Conservation (phyloP, 2,888 invertebrate genomes). For the Dendrolimus pini region DNA sequence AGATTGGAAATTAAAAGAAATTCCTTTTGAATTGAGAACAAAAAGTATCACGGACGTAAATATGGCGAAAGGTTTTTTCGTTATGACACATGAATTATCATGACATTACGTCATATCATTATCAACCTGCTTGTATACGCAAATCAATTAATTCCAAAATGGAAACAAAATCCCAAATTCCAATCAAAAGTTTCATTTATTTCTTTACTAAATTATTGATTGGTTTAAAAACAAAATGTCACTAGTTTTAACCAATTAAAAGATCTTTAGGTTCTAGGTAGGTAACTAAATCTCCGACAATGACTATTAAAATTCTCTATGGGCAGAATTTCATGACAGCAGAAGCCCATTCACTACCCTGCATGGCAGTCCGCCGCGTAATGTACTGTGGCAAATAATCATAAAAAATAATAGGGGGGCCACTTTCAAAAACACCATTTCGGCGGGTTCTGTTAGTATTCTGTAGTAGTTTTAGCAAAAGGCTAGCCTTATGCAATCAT, state of each 20-base stretch:
- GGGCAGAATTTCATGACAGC: too few relatives aligned
- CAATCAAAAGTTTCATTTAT: background rate
- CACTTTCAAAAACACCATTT: too few relatives aligned
- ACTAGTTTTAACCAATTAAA: background rate
- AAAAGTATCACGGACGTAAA: conserved; percentile 14
- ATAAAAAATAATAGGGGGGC: too few relatives aligned
- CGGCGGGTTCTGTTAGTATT: too few relatives aligned
- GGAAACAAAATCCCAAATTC: background rate
- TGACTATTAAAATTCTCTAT: too few relatives aligned
- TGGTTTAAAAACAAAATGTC: background rate
- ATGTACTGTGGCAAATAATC: too few relatives aligned
- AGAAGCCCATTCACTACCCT: too few relatives aligned
- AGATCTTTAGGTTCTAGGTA: too few relatives aligned
- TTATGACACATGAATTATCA: conserved; percentile 26
- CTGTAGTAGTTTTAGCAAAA: too few relatives aligned
- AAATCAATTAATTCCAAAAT: background rate
- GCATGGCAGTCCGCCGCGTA: too few relatives aligned
- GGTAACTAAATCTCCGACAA: too few relatives aligned
- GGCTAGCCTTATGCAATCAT: too few relatives aligned
- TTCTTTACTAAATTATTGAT: background rate
- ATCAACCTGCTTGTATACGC: background rate
- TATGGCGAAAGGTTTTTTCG: conserved; percentile 25
- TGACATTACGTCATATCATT: conserved; percentile 11
- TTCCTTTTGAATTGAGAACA: background rate
- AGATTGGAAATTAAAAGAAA: background rate